Conservation (phyloP, 2,797 vertebrate species). For the Glossophaga mutica region DNA sequence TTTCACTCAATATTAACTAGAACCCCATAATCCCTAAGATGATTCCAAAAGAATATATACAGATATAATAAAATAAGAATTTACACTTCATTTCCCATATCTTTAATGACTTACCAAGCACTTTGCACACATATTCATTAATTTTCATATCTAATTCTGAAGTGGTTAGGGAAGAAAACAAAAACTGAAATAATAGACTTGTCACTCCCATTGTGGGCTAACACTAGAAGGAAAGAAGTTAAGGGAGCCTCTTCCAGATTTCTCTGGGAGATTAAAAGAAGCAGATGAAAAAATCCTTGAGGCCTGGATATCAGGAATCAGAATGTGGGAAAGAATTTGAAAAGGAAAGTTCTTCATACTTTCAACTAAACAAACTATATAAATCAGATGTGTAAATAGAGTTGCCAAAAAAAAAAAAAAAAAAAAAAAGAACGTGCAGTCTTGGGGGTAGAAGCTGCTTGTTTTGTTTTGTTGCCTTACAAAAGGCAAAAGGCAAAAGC, state of each 20-base stretch:
- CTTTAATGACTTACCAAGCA: neutral
- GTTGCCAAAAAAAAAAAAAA: constrained; percentile 24
- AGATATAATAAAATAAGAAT: neutral
- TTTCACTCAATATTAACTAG: neutral
- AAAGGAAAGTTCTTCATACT: neutral
- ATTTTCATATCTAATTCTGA: neutral
- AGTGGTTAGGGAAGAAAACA: constrained; percentile 2
- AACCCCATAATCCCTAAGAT: neutral
- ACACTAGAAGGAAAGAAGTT: neutral
- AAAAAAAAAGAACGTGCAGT: neutral
- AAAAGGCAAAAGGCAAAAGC: neutral
- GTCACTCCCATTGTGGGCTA: neutral
- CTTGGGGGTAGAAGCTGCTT: neutral
- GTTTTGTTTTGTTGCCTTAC: constrained; percentile 11
- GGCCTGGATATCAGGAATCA: neutral
- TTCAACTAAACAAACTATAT: constrained; percentile 45
- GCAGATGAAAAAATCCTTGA: neutral
- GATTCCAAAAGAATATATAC: neutral
- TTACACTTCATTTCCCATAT: neutral
- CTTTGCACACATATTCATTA: neutral
- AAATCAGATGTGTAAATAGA: constrained; percentile 29
- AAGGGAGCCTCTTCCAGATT: neutral
- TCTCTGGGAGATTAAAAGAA: constrained; percentile 7
- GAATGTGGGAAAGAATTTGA: constrained; percentile 42
- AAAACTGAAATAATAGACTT: neutral